phyloP scores from a whole-genome alignment of 2,888 invertebrate genomes.

The Dexiosoma caninum region DNA sequence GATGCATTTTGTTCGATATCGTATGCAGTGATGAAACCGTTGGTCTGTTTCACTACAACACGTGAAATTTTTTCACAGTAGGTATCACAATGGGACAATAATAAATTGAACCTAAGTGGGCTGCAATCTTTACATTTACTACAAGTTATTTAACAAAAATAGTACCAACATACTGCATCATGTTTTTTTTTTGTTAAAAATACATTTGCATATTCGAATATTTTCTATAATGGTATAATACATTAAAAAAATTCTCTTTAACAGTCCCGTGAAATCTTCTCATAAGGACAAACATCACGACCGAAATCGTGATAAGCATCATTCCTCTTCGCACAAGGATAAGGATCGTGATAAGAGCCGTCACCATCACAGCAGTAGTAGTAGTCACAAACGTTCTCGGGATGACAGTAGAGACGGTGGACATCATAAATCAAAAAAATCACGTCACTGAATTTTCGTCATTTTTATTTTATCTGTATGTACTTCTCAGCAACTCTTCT shows the following conservation, averaged over 20 bases:
- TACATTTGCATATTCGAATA: neutral
- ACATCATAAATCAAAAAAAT: constrained; percentile 84
- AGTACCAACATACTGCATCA: too few species aligned
- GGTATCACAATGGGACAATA: too few species aligned
- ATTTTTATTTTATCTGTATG: constrained; percentile 7
- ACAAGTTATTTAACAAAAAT: too few species aligned
- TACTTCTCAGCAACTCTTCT: neutral
- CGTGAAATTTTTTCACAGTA: too few species aligned
- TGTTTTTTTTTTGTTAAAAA: neutral
- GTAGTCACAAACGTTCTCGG: constrained; percentile 83
- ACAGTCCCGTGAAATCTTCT: constrained; percentile 72
- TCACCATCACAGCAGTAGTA: constrained; percentile 76
- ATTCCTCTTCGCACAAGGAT: constrained; percentile 74
- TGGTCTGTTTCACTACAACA: too few species aligned
- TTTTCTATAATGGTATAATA: neutral
- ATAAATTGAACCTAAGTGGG: too few species aligned
- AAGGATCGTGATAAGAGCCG: constrained; percentile 77
- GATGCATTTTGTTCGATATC: too few species aligned
- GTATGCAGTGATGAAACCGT: too few species aligned
- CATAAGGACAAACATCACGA: constrained; percentile 76
- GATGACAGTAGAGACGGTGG: constrained; percentile 85
- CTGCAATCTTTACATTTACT: too few species aligned
- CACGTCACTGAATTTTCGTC: constrained; percentile 77
- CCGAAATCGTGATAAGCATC: constrained; percentile 74
- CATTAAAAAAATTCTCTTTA: constrained; percentile 17